Base-by-base conservation (phyloP, 2,888 invertebrate species). In the Salticus scenicus region DNA sequence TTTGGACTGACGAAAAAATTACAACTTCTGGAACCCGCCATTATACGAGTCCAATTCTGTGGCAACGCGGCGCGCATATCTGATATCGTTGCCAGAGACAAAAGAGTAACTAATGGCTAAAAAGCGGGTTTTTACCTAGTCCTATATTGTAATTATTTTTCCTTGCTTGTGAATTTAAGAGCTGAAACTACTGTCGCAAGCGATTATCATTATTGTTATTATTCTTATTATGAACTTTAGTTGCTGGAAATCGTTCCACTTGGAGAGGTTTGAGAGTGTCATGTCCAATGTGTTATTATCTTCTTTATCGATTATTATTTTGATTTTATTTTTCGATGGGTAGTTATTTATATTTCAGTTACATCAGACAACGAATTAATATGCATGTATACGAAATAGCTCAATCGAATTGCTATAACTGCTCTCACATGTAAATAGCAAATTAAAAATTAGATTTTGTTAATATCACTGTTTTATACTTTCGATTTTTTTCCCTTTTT, bases 171-270 rank as follows among this genome's bases (percentile, higher is more conserved):
- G 71, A 78, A 63, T 70, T 74, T 51, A 73, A 31, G 72, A 27
- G n/a, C 72, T 72, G 76, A 76, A 57, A 57, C 57, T 57, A 24
- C 64, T 31, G 76, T 83, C 71, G 63, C 63, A 41, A 42, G 70
- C 72, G 82, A 83, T 83, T 76, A 76, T 83, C 82, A 75, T 83
- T 83, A 83, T 76, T 74, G 74, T 74, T 74, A 74, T 74, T 57
- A 74, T 74, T 74, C 63, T 64, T 33, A 76, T 83, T 76, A 83
- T 76, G 76, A 76, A 66, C 75, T 24, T 17, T 24, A 67, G 75
- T 82, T 75, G 70, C 41, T 69, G 57, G 81, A 30, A 76, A 57
- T 41, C 41, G 73, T 77, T 84, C 77, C 82, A 73, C 77, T 73
- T 72, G 47, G 51, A 10, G 64, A 42, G 47, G 51, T 66, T 63